Evolutionary conservation across 1,140 invertebrate genomes (phyloP).

Genomic region (Cherax destructor): DNA sequence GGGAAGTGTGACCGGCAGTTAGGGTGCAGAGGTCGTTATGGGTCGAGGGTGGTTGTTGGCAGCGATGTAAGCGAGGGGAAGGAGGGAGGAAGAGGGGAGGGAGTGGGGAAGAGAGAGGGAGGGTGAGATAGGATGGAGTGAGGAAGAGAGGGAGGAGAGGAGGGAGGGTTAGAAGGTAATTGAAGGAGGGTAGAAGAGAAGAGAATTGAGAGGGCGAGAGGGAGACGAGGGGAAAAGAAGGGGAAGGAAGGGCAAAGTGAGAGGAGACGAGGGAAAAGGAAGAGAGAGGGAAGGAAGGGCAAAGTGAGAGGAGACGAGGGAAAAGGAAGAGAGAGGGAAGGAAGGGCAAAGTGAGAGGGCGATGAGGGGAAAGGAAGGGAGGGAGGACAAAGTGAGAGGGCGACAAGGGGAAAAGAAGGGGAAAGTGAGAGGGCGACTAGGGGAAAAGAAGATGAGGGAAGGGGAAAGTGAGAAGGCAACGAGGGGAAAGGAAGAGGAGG

Average conservation of each 20-base stretch:
- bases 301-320: background rate
- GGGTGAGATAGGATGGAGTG: background rate
- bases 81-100: background rate
- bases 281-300: background rate
- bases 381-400: too few relatives aligned
- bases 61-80: background rate
- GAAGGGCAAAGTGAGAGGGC: background rate
- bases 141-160: background rate
- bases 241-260: background rate
- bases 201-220: background rate
- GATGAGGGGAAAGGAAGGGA: background rate
- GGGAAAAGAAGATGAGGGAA: too few relatives aligned
- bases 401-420: too few relatives aligned
- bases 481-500: too few relatives aligned
- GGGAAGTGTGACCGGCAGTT: conserved; percentile 10
- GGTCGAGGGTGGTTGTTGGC: conserved; percentile 43
- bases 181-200: background rate
- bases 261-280: too few relatives aligned
- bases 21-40: conserved; percentile 32
- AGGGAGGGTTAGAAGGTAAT: background rate
- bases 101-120: background rate
- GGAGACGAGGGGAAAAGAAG: background rate
- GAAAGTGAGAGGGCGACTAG: too few relatives aligned
- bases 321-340: background rate
- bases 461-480: too few relatives aligned